Evolutionary conservation across 2,888 invertebrate species (phyloP).

Genomic region (Latheticus oryzae): DNA sequence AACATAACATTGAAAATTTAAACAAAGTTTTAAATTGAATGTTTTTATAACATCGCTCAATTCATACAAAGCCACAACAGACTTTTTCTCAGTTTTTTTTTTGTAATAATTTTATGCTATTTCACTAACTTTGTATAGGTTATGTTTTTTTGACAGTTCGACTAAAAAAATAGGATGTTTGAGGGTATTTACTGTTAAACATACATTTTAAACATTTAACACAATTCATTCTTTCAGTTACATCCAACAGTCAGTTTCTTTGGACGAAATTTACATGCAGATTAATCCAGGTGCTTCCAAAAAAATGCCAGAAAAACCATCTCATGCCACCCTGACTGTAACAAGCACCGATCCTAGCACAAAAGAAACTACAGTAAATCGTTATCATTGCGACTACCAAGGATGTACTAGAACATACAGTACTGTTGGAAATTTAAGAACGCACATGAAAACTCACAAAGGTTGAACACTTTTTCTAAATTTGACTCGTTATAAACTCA

Average conservation of each 20-base stretch:
- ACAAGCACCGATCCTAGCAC: constrained; percentile 73
- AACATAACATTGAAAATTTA: constrained; percentile 14
- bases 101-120: too few relatives aligned
- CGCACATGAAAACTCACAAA: constrained; percentile 96
- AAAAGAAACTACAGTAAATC: constrained; percentile 71
- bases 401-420: constrained; percentile 91
- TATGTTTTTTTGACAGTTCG: too few relatives aligned
- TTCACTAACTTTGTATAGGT: too few relatives aligned
- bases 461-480: too few relatives aligned
- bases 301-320: constrained; percentile 74
- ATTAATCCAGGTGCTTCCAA: constrained; percentile 75
- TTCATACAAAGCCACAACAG: too few relatives aligned
- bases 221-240: constrained; percentile 68
- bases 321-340: constrained; percentile 76
- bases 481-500: neutral
- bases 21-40: too few relatives aligned
- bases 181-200: too few relatives aligned
- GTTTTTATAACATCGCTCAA: too few relatives aligned
- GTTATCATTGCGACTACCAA: constrained; percentile 89
- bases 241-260: constrained; percentile 75
- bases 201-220: neutral
- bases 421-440: constrained; percentile 92
- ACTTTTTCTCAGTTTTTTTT: too few relatives aligned
- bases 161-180: too few relatives aligned
- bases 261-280: constrained; percentile 78